These are phyloP conservation scores for Drosophila tripunctata DNA, from an alignment of 2,888 invertebrate species.

Conservation along the genomic window DNA sequence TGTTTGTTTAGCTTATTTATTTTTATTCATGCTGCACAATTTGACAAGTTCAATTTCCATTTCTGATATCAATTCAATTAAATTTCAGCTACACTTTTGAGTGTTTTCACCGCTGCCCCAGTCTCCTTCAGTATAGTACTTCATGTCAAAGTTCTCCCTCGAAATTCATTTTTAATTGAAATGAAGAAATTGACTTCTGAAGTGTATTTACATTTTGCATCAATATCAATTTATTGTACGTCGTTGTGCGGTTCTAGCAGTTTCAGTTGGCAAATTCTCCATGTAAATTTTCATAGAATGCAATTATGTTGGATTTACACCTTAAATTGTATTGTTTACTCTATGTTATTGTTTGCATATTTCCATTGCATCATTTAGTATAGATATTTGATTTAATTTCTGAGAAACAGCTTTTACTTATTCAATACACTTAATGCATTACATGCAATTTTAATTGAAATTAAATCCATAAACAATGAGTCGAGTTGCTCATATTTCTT, in stretches of 20 bases:
- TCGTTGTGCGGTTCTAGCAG: neutral
- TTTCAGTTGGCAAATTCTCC: conserved; percentile 4
- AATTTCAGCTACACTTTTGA: neutral
- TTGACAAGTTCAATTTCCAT: neutral
- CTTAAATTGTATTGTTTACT: conserved; percentile 20
- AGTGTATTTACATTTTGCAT: conserved; percentile 25
- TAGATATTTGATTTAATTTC: conserved; percentile 30
- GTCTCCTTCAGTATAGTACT: neutral
- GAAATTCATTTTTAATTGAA: conserved; percentile 37
- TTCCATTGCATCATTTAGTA: conserved; percentile 12
- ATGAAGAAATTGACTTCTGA: conserved; percentile 30
- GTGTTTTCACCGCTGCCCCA: neutral
- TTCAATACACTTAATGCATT: conserved; percentile 28
- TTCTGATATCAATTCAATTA: conserved; percentile 6
- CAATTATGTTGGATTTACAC: conserved; percentile 66
- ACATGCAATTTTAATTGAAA: conserved; percentile 56
- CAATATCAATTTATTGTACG: conserved; percentile 24
- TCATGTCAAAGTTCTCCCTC: neutral
- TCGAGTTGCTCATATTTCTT: neutral
- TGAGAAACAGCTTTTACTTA: conserved; percentile 10
- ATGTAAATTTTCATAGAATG: conserved; percentile 17
- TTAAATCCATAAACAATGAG: conserved; percentile 35
- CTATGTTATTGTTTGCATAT: conserved; percentile 3
- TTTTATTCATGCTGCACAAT: neutral
- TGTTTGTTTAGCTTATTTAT: neutral